These are phyloP conservation scores for Columba livia DNA, from an alignment of 2,113 vertebrate genomes.

Conservation along the genomic window DNA sequence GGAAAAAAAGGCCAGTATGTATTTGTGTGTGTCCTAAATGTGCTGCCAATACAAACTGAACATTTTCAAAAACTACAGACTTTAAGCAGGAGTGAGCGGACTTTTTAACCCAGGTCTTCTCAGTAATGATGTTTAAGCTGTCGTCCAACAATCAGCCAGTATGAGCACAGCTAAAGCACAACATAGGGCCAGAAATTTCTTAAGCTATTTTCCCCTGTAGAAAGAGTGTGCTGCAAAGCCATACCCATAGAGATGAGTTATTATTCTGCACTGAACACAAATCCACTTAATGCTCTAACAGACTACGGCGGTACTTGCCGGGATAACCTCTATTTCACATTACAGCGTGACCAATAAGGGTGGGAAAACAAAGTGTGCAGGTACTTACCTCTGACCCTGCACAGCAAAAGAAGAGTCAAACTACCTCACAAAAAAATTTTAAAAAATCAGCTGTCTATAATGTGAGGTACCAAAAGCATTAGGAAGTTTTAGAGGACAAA, in stretches of 20 bases:
- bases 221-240: neutral
- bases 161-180: neutral
- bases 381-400: neutral
- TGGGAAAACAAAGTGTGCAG: neutral
- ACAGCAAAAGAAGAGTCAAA: neutral
- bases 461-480: neutral
- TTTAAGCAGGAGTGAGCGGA: too few species aligned
- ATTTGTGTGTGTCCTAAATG: neutral
- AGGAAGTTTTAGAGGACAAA: neutral
- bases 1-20: neutral
- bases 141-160: neutral
- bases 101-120: neutral
- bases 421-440: neutral
- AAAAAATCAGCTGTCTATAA: neutral
- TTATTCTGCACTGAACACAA: neutral
- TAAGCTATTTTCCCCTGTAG: too few species aligned
- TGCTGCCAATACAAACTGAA: neutral
- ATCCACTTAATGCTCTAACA: neutral
- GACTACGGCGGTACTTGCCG: rapidly evolving
- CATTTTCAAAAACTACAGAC: neutral
- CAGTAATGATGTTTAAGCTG: neutral
- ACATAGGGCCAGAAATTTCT: too few species aligned
- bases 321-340: neutral
- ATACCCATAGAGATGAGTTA: rapidly evolving
- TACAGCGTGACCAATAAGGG: neutral